phyloP scores from a whole-genome alignment of 2,113 vertebrate species.

The Menura novaehollandiae region DNA sequence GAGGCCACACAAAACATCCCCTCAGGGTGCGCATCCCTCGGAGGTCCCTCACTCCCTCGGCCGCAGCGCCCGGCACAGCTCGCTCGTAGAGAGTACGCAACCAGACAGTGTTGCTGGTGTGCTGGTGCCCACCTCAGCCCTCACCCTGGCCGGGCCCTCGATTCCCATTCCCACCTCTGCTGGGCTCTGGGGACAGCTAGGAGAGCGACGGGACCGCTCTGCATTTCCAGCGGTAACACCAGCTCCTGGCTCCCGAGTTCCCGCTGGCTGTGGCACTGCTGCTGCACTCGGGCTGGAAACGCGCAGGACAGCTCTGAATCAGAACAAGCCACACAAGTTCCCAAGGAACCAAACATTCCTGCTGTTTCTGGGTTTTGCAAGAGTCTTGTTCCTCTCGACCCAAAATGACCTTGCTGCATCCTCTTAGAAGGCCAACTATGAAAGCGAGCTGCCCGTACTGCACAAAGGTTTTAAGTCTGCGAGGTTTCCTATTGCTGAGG shows the following conservation, averaged over 20 bases:
- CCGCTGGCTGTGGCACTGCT: background rate
- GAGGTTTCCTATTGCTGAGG: background rate
- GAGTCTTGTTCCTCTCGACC: background rate
- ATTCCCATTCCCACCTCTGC: too few species aligned
- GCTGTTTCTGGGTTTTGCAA: background rate
- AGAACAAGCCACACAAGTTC: background rate
- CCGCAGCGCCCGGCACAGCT: background rate
- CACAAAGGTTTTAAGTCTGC: background rate
- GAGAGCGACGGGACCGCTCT: accelerated
- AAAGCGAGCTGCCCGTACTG: background rate
- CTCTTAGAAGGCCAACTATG: background rate
- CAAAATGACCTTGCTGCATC: background rate
- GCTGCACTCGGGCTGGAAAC: background rate
- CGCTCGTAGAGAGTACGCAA: accelerated
- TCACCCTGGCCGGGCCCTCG: accelerated
- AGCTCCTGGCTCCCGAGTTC: background rate
- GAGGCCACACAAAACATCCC: accelerated
- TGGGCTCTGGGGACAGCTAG: background rate
- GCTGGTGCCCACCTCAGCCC: accelerated
- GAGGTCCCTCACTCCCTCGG: background rate
- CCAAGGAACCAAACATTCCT: background rate
- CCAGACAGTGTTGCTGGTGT: accelerated
- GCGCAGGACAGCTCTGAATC: too few species aligned
- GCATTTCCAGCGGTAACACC: background rate
- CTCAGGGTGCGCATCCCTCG: accelerated